Conservation (phyloP, 2,797 vertebrate genomes). For the Thamnophis elegans region DNA sequence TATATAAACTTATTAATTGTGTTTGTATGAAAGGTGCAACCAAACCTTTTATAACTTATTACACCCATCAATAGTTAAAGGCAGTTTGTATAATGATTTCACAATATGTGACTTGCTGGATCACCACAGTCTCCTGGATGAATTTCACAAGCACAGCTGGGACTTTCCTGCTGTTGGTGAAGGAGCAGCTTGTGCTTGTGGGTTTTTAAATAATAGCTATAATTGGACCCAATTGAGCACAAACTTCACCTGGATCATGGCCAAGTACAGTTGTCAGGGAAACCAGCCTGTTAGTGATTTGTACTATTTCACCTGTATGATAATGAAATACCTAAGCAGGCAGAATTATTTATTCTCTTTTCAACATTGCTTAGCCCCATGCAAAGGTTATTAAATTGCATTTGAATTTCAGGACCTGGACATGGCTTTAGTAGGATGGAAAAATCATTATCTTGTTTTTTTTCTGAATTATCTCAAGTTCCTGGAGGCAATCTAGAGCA, state of each 20-base stretch:
- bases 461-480: neutral
- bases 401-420: neutral
- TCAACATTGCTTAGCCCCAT: neutral
- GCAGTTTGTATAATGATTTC: neutral
- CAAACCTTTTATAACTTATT: neutral
- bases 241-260: slow-evolving; percentile 15
- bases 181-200: neutral
- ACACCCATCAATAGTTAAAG: neutral
- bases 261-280: slow-evolving; percentile 18
- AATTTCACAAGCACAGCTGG: slow-evolving; percentile 5
- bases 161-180: neutral
- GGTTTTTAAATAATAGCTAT: slow-evolving; percentile 3
- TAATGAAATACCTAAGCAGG: neutral
- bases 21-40: neutral
- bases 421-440: neutral
- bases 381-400: neutral
- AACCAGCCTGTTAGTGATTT: neutral
- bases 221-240: slow-evolving; percentile 35
- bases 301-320: neutral
- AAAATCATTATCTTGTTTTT: neutral
- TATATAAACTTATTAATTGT: neutral
- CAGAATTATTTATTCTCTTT: neutral
- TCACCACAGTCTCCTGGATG: neutral
- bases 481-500: neutral
- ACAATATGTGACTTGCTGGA: neutral